Evolutionary conservation across 2,113 vertebrate genomes (phyloP).

Genomic region (Dasyurus viverrinus): DNA sequence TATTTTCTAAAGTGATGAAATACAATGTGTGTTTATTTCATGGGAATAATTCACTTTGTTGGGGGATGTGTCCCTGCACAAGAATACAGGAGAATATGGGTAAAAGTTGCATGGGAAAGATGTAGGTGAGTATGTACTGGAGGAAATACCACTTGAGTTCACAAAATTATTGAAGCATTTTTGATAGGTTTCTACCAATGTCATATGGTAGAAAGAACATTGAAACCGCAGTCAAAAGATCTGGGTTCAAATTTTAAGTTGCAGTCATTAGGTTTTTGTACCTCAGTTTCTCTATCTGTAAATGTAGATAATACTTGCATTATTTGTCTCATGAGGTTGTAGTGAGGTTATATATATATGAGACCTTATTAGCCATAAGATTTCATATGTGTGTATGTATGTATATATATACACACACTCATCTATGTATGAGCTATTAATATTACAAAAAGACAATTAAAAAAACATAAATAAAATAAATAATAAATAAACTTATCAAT

Average conservation of each 20-base stretch:
- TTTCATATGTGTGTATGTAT: not conserved
- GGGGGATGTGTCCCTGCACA: not conserved
- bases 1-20: conserved; percentile 4
- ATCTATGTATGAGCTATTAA: not conserved
- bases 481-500: not conserved
- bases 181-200: not conserved
- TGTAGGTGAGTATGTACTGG: not conserved
- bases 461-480: not conserved
- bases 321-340: not conserved
- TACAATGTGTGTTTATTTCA: not conserved
- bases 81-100: not conserved
- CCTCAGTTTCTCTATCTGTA: not conserved
- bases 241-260: not conserved
- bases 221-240: not conserved
- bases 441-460: not conserved
- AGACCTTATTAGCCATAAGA: not conserved
- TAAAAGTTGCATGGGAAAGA: not conserved
- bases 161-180: not conserved
- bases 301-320: not conserved
- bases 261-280: not conserved
- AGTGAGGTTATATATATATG: not conserved
- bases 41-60: conserved; percentile 32
- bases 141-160: not conserved
- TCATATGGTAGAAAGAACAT: not conserved
- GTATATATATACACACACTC: not conserved